These are phyloP conservation scores for Steinernema feltiae DNA, from an alignment of 1,140 invertebrate species.

Conservation along the genomic window DNA sequence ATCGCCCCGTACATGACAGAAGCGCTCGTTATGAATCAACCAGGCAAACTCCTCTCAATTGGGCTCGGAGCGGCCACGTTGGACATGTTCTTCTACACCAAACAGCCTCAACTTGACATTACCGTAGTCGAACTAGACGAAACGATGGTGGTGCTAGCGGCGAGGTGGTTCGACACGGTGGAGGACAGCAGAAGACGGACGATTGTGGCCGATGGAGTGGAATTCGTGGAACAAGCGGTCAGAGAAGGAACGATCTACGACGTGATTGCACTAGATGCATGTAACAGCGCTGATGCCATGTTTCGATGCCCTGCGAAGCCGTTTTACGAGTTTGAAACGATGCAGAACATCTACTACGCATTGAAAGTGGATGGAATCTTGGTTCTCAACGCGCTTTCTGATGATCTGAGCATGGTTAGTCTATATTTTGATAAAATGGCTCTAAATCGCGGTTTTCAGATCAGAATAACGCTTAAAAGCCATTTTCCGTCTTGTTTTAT, in stretches of 20 bases:
- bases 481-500: too few species aligned
- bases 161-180: conserved; percentile 17
- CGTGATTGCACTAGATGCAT: background rate
- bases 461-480: too few species aligned
- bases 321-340: background rate
- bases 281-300: background rate
- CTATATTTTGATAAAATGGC: too few species aligned
- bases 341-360: background rate
- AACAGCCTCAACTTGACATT: conserved; percentile 12
- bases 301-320: background rate
- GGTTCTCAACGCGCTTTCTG: background rate
- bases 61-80: conserved; percentile 19
- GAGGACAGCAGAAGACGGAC: background rate
- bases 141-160: conserved; percentile 9
- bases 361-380: background rate
- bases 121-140: conserved; percentile 17
- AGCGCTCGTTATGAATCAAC: background rate
- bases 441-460: too few species aligned
- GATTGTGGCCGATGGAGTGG: background rate
- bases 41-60: conserved; percentile 11
- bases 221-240: background rate
- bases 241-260: background rate
- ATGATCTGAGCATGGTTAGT: too few species aligned
- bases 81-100: conserved; percentile 5
- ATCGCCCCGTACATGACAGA: background rate